Conservation (phyloP, 2,888 invertebrate species). For the Mythimna vitellina region DNA sequence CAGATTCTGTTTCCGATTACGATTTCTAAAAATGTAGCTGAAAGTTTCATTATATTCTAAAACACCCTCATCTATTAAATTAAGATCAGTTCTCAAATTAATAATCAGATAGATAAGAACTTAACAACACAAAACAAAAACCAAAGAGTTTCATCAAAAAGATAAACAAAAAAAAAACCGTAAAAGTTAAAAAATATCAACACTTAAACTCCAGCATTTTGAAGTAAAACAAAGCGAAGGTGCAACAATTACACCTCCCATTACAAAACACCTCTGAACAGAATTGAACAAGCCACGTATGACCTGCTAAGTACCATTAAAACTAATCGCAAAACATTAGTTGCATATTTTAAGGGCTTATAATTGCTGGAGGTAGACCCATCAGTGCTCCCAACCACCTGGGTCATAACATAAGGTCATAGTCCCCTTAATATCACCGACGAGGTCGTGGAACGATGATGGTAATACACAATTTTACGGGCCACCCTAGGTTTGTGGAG, state of each 20-base stretch:
- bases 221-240: conserved; percentile 32
- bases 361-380: conserved; percentile 58
- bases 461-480: conserved; percentile 88
- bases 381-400: conserved; percentile 67
- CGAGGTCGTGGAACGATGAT: conserved; percentile 82
- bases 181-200: neutral
- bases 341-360: conserved; percentile 54
- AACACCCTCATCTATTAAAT: too few species aligned
- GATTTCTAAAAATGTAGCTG: too few species aligned
- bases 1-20: too few species aligned
- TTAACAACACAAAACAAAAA: neutral
- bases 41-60: too few species aligned
- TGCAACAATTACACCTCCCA: conserved; percentile 29
- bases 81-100: too few species aligned
- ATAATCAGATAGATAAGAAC: neutral
- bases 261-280: conserved; percentile 38
- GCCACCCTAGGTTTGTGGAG: conserved; percentile 74
- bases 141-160: neutral
- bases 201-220: neutral
- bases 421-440: conserved; percentile 80
- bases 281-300: conserved; percentile 43
- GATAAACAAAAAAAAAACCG: neutral
- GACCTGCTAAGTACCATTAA: conserved; percentile 50
- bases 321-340: conserved; percentile 52
- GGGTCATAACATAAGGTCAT: conserved; percentile 79